Percentiles rank a stretch among this genome's conserved stretches.
Conservation (phyloP, 2,888 invertebrate species). For the Tachina grossa region DNA sequence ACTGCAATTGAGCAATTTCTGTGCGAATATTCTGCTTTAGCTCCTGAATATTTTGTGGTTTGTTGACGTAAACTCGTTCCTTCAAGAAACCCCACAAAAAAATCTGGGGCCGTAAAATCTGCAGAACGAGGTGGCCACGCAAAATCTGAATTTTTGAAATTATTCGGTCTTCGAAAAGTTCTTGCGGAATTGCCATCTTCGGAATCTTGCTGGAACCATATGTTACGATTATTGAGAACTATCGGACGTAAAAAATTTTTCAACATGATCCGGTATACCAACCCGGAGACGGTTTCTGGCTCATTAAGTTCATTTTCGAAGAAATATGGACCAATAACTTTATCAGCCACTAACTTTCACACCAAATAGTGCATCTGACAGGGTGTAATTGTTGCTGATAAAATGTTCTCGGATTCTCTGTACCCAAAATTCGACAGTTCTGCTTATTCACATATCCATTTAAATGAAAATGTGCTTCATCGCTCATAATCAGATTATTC, state of each 20-base stretch:
- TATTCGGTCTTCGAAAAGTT: slow-evolving; percentile 16
- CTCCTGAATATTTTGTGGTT: slow-evolving; percentile 32
- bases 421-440: no score
- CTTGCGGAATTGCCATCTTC: slow-evolving; percentile 7
- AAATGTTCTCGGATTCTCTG: no score
- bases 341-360: no score
- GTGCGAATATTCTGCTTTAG: no score
- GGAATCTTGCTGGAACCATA: slow-evolving; percentile 1
- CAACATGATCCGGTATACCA: not conserved
- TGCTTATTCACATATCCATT: no score
- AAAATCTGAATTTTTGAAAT: slow-evolving; percentile 5
- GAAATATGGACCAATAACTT: not conserved
- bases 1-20: slow-evolving; percentile 25
- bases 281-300: not conserved
- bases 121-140: slow-evolving; percentile 12
- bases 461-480: no score
- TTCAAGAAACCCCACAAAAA: slow-evolving; percentile 6
- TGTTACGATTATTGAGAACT: slow-evolving; percentile 7
- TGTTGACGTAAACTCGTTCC: slow-evolving; percentile 27
- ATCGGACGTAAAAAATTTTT: slow-evolving; percentile 3
- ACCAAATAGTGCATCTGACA: no score
- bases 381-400: no score
- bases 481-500: no score
- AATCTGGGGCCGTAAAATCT: slow-evolving; percentile 10
- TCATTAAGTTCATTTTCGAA: slow-evolving; percentile 4